Evolutionary conservation across 2,113 vertebrate genomes (phyloP), one percentile per base, ranked within the genome.

Genomic region (Ifrita kowaldi): DNA sequence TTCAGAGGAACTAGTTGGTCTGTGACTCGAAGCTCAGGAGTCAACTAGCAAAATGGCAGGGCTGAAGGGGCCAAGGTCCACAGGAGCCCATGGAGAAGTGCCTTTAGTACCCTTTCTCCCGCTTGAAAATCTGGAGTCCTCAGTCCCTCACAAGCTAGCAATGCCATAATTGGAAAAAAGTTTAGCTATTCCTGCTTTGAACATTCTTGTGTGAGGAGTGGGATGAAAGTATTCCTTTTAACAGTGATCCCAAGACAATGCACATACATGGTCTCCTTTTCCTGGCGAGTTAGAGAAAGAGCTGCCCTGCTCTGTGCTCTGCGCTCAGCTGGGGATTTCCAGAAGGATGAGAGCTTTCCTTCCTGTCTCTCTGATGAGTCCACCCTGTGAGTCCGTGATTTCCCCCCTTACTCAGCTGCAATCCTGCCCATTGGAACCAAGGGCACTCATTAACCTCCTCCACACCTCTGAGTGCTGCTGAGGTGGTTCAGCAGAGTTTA

Each of bases 391-490:
- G 57, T 21, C 91, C 65, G 55, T 35, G 4, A 42, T 44, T 93
- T 87, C 16, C 8, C 7, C 49, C 46, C 20, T 83, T 63, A 65
- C 33, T 55, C 75, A 83, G n/a, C 37, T 47, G 39, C 67, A 80
- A 23, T 83, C 41, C n/a, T 83, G 46, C 13, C 17, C 2, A 14
- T 4, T 83, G 63, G 57, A 55, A 62, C 30, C 8, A 21, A 26
- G 19, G 28, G 7, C 26, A 42, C 7, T 53, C 32, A 57, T 79
- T 91, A 85, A 82, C 37, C 16, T 46, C 5, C 37, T 55, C 32
- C 2, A 0, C 28, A 42, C 17, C 26, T 33, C n/a, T 0, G 0
- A 16, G 19, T 42, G 44, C 16, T 53, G 17, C 44, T 44, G 10
- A 6, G 5, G 11, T 65, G 13, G 17, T 28, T 84, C 26, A 5